Evolutionary conservation across 1,140 invertebrate genomes (phyloP).

Genomic region (Acromyrmex heyeri): DNA sequence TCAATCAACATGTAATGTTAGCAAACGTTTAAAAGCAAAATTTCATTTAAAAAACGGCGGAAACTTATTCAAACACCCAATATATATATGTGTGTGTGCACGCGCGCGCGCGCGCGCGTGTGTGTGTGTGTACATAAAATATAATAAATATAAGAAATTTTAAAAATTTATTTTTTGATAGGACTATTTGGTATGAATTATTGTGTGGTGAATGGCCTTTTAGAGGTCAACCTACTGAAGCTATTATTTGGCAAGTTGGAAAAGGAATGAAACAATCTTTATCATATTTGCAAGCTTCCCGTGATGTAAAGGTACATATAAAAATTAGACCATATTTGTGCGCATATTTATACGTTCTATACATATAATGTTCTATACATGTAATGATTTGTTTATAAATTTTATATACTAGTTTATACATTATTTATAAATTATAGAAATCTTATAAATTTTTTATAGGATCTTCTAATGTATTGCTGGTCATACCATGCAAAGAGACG

Average conservation of each 20-base stretch:
- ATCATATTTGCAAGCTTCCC: conserved; percentile 96
- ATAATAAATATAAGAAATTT: background rate
- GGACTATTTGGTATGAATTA: conserved; percentile 99
- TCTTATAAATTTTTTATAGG: conserved; percentile 87
- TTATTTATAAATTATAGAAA: background rate
- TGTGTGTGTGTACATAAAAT: background rate
- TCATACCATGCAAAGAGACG: conserved; percentile 93
- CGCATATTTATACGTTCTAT: background rate
- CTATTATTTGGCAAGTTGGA: conserved; percentile 99
- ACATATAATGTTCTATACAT: background rate
- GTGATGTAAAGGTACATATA: conserved; percentile 96
- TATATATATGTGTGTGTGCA: too few relatives aligned
- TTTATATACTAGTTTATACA: background rate
- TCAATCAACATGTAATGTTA: too few relatives aligned
- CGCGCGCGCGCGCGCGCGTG: too few relatives aligned
- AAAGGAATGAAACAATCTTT: conserved; percentile 98
- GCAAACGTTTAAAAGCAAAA: too few relatives aligned
- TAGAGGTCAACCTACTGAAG: conserved; percentile 96
- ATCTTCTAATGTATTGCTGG: conserved; percentile 99
- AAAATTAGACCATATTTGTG: background rate
- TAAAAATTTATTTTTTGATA: conserved; percentile 84
- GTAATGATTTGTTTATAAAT: background rate
- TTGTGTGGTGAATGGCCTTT: conserved; percentile 99
- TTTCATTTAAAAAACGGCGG: too few relatives aligned
- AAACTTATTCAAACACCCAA: too few relatives aligned